Conservation (phyloP, 2,888 invertebrate genomes). For the Pecten maximus region DNA sequence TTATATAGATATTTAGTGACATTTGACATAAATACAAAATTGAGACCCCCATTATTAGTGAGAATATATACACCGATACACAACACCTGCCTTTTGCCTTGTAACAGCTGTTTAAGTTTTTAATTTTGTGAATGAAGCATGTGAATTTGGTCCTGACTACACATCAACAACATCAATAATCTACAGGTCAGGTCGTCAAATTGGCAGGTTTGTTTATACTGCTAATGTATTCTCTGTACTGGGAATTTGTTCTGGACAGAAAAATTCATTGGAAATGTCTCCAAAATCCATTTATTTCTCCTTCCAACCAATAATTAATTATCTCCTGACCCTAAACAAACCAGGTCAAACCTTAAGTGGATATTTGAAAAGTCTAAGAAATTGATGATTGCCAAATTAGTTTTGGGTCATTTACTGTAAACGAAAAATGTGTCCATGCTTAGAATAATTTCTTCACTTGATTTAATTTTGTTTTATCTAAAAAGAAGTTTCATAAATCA, state of each 20-base stretch:
- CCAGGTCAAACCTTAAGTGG: neutral
- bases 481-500: conserved; percentile 23
- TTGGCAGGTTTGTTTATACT: conserved; percentile 26
- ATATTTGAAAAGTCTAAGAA: neutral
- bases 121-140: neutral
- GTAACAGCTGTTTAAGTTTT: conserved; percentile 26
- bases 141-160: neutral
- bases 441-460: conserved; percentile 13
- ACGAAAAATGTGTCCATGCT: neutral
- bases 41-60: too few relatives aligned
- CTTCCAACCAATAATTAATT: neutral
- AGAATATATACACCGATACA: too few relatives aligned
- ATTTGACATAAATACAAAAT: too few relatives aligned
- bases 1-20: too few relatives aligned
- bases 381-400: neutral
- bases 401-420: neutral
- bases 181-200: neutral
- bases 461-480: neutral
- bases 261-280: conserved; percentile 26
- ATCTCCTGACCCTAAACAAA: neutral
- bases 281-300: conserved; percentile 4
- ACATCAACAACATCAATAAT: neutral
- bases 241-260: conserved; percentile 20
- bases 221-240: neutral
- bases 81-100: neutral